Evolutionary conservation across 2,797 vertebrate species (phyloP).

Genomic region (Strix occidentalis): DNA sequence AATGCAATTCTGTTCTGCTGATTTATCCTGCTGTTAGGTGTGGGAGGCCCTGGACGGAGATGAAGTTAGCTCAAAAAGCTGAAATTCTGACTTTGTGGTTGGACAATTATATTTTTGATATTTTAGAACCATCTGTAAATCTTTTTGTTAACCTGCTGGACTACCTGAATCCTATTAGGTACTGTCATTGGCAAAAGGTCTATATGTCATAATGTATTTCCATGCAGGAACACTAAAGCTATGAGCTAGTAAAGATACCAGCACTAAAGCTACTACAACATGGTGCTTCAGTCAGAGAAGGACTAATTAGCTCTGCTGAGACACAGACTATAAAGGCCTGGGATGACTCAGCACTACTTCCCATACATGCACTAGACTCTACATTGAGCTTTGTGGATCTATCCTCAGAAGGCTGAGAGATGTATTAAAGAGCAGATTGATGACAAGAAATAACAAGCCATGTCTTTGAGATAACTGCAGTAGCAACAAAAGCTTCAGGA

Average conservation of each 20-base stretch:
- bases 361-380: not conserved
- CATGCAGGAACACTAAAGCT: not conserved
- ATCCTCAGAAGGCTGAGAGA: not conserved
- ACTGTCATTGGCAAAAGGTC: not conserved
- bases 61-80: not conserved
- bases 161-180: not conserved
- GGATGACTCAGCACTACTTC: not conserved
- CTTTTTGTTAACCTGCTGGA: not conserved
- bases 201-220: not conserved
- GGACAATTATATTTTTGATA: not conserved
- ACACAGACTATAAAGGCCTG: not conserved
- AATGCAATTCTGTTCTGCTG: not conserved
- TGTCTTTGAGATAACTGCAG: not conserved
- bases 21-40: not conserved
- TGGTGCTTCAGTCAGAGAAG: not conserved
- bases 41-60: not conserved
- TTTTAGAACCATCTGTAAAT: not conserved
- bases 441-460: not conserved
- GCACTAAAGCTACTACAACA: not conserved
- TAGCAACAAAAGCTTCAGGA: not conserved
- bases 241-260: not conserved
- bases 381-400: not conserved
- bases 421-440: not conserved
- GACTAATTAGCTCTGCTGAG: conserved; percentile 11
- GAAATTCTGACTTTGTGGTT: not conserved